Percentiles rank a stretch among this genome's conserved stretches.
Evolutionary conservation across 2,797 vertebrate species (phyloP).

Genomic region (Dipus sagitta): DNA sequence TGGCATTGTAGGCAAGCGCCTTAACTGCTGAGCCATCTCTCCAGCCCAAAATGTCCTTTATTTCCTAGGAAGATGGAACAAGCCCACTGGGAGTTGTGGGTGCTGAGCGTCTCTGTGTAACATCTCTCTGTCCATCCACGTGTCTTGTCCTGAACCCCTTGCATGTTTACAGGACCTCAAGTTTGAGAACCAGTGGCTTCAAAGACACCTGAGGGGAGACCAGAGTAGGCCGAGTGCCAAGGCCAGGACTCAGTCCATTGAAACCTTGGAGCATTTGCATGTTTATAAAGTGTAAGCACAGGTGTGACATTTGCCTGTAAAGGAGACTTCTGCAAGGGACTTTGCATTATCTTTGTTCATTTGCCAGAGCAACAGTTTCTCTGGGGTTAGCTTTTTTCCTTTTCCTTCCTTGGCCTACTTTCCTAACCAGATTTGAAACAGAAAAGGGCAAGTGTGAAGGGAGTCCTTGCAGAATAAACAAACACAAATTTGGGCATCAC

Average conservation of each 20-base stretch:
- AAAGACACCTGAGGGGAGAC: neutral
- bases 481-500: neutral
- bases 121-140: neutral
- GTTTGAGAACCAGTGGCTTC: neutral
- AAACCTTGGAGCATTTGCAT: neutral
- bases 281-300: rapidly evolving
- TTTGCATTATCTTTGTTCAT: conserved; percentile 6
- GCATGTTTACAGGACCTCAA: neutral
- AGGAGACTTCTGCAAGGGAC: neutral
- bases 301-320: neutral
- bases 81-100: neutral
- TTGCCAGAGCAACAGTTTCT: neutral
- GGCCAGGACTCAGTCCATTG: neutral
- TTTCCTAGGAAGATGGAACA: neutral
- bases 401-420: neutral
- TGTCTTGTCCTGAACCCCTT: neutral
- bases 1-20: no score
- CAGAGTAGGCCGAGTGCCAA: neutral
- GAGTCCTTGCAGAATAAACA: neutral
- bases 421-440: neutral
- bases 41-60: no score
- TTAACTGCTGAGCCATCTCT: no score
- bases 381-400: neutral
- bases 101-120: neutral
- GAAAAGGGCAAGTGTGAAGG: neutral